A percentile compares a stretch with the other conserved stretches of the same genome.
Conservation (phyloP, 2,888 invertebrate genomes). For the Barypeithes pellucidus region DNA sequence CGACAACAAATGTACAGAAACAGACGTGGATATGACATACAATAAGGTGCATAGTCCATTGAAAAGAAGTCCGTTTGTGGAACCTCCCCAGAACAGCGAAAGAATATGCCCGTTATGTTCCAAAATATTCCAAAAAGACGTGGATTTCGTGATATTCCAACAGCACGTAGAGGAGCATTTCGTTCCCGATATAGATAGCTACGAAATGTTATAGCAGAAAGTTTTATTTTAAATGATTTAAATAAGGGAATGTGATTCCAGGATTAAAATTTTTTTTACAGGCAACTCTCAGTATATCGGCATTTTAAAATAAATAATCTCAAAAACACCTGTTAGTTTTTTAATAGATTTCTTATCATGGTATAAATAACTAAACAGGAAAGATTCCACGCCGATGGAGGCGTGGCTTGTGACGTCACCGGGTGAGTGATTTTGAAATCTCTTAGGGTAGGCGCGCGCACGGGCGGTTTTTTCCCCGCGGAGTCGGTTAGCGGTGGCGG, state of each 20-base stretch:
- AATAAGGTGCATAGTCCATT: conserved; percentile 34
- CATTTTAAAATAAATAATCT: too few relatives aligned
- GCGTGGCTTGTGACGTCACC: too few relatives aligned
- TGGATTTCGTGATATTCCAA: conserved; percentile 78
- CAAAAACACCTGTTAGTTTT: too few relatives aligned
- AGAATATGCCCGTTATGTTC: conserved; percentile 87
- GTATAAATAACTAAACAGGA: too few relatives aligned
- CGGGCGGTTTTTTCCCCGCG: too few relatives aligned
- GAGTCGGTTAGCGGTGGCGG: too few relatives aligned
- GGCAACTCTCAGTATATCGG: too few relatives aligned
- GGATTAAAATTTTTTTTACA: too few relatives aligned
- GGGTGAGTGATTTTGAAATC: too few relatives aligned
- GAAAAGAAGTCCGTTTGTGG: conserved; percentile 58
- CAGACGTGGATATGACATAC: conserved; percentile 42
- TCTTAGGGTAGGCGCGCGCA: too few relatives aligned
- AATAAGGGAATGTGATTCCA: background rate
- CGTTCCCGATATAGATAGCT: conserved; percentile 71
- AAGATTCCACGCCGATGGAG: too few relatives aligned
- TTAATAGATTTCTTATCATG: too few relatives aligned
- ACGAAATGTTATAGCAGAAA: conserved; percentile 59
- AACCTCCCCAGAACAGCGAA: conserved; percentile 61
- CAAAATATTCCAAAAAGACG: conserved; percentile 74
- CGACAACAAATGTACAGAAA: conserved; percentile 59
- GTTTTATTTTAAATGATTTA: background rate
- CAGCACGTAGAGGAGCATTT: conserved; percentile 87